Evolutionary conservation across 2,113 vertebrate species (phyloP).

Genomic region (Amphiprion percula): DNA sequence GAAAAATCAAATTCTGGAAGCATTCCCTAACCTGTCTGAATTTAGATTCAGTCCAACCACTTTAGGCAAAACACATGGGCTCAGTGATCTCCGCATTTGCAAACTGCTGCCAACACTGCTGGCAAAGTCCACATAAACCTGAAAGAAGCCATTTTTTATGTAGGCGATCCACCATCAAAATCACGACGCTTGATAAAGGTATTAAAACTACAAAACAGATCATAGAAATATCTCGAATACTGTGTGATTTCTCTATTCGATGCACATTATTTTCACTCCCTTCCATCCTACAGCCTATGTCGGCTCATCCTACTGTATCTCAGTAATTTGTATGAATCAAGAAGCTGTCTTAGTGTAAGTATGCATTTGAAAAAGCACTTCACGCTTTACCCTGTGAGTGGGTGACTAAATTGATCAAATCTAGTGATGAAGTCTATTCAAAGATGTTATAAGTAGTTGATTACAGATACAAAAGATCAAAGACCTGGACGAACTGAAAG

Average conservation of each 20-base stretch:
- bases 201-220: background rate
- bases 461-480: background rate
- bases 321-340: background rate
- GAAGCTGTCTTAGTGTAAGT: background rate
- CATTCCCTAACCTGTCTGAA: constrained; percentile 29
- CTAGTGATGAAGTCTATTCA: background rate
- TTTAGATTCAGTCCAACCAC: constrained; percentile 22
- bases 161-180: background rate
- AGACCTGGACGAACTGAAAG: background rate
- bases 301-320: too few species aligned
- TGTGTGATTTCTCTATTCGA: too few species aligned
- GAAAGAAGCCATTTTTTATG: constrained; percentile 1
- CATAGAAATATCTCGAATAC: background rate
- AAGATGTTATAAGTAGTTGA: background rate
- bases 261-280: too few species aligned
- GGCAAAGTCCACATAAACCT: background rate
- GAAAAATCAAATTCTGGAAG: background rate
- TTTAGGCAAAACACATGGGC: constrained; percentile 18
- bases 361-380: background rate
- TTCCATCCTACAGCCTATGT: too few species aligned
- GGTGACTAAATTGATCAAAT: background rate
- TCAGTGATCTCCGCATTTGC: constrained; percentile 14
- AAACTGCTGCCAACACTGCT: constrained; percentile 23
- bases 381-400: background rate
- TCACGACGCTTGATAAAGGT: background rate